A percentile compares a stretch with the other conserved stretches of the same genome.
Evolutionary conservation across 2,113 vertebrate species (phyloP).

Genomic region (Myotis lucifugus): DNA sequence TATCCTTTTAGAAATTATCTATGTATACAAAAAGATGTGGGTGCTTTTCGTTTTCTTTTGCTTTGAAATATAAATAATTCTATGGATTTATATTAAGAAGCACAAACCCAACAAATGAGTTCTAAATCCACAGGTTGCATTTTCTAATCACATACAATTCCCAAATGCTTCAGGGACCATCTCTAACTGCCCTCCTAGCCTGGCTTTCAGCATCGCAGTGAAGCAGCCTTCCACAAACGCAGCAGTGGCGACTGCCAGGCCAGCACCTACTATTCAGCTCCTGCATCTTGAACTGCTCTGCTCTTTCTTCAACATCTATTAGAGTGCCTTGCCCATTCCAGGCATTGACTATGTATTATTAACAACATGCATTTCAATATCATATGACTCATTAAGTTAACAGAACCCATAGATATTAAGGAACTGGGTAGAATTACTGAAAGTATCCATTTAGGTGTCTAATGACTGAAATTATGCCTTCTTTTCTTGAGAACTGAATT

Average conservation of each 20-base stretch:
- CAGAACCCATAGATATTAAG: not conserved
- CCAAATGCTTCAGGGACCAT: not conserved
- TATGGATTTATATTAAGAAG: not conserved
- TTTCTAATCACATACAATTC: not conserved
- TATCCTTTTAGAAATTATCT: not conserved
- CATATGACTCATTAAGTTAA: slow-evolving; percentile 5
- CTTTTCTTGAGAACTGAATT: slow-evolving; percentile 34
- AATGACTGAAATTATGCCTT: slow-evolving; percentile 17
- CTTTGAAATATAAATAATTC: slow-evolving; percentile 34
- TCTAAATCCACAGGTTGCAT: not conserved
- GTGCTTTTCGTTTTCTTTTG: slow-evolving; percentile 4
- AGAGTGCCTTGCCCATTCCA: not conserved
- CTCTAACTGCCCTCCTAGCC: not conserved
- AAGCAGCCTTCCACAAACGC: not conserved
- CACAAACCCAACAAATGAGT: not conserved
- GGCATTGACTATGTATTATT: not conserved
- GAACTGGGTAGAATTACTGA: not conserved
- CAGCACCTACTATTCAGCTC: not conserved
- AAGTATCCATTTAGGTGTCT: slow-evolving; percentile 39
- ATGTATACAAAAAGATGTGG: not conserved
- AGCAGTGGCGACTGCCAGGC: not conserved
- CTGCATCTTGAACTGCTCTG: not conserved
- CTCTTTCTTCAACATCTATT: not conserved
- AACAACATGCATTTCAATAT: slow-evolving; percentile 31
- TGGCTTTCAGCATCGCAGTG: not conserved